phyloP scores from a whole-genome alignment of 2,888 invertebrate genomes.

The Standfussiana lucernea region DNA sequence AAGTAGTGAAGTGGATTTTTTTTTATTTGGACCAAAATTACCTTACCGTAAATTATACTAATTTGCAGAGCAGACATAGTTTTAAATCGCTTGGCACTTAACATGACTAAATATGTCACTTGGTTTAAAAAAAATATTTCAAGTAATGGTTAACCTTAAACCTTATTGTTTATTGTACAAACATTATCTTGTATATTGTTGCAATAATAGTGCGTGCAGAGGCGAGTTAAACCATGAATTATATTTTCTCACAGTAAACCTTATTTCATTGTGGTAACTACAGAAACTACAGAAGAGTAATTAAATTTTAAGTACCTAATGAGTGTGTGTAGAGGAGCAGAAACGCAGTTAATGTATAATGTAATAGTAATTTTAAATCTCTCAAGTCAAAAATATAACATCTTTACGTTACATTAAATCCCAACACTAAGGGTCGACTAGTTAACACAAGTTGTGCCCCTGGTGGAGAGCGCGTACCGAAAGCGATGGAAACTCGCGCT shows the following conservation, averaged over 20 bases:
- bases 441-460: conserved; percentile 57
- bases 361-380: neutral
- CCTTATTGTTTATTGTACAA: too few species aligned
- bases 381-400: neutral
- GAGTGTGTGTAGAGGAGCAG: neutral
- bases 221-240: too few species aligned
- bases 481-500: conserved; percentile 57
- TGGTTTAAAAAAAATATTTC: too few species aligned
- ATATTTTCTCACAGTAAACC: neutral
- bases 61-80: neutral
- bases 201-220: too few species aligned
- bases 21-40: too few species aligned
- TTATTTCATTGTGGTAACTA: neutral
- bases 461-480: conserved; percentile 42
- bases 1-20: too few species aligned
- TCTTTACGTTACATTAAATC: neutral
- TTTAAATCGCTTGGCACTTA: neutral
- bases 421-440: conserved; percentile 18
- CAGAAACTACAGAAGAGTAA: neutral
- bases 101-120: too few species aligned
- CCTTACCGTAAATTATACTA: neutral
- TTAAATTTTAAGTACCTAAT: neutral
- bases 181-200: too few species aligned
- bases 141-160: too few species aligned
- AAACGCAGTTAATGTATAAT: neutral